Base-by-base conservation (phyloP, 2,113 vertebrate genomes). In the Chrysemys picta region DNA sequence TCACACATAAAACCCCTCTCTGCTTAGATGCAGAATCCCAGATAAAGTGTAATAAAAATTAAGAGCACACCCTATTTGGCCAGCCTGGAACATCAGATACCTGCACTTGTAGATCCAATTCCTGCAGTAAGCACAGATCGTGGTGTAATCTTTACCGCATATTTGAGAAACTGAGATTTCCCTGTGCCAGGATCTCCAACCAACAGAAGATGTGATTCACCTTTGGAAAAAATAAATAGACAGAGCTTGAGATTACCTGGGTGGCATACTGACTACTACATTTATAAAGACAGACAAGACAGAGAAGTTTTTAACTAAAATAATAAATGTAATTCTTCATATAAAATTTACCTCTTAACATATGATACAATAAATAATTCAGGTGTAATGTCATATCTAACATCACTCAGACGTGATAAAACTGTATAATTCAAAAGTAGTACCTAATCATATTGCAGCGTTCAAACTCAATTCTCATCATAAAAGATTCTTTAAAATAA, bases 131-230 rank as follows among this genome's bases (percentile, higher is more conserved):
- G 98, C 53, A 99, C 99, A 3, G 99, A 99, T 82, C 99, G 99
- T 10, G 99, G 99, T 12, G 98, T 99, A 90, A 99, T 99, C 98
- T 99, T 99, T 12, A 99, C 99, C n/a, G 99, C 99, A 31, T 99
- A 99, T 97, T 99, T 99, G 84, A 99, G 98, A 96, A 99, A 99
- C 94, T 99, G 99, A 90, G 99, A 99, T 97, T 99, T 99, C 53
- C 99, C 99, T 3, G 99, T 99, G 7, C 99, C 99, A 8, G 99
- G 99, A 95, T 99, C 99, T 53, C 99, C 99, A 89, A 99, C 99
- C 93, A 99, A 97, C 96, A 99, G 93, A 97, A 99, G 98, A 94
- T 99, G 99, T 4, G 99, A 99, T 98, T 99, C 99, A 47, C 99
- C 99, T 99, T 87, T 78, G 16, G 86, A 91, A 14, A 96, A 47